A percentile compares a stretch with the other conserved stretches of the same genome.
These are phyloP conservation scores for Loris lydekkerianus DNA, from an alignment of 2,797 vertebrate species.

Conservation along the genomic window DNA sequence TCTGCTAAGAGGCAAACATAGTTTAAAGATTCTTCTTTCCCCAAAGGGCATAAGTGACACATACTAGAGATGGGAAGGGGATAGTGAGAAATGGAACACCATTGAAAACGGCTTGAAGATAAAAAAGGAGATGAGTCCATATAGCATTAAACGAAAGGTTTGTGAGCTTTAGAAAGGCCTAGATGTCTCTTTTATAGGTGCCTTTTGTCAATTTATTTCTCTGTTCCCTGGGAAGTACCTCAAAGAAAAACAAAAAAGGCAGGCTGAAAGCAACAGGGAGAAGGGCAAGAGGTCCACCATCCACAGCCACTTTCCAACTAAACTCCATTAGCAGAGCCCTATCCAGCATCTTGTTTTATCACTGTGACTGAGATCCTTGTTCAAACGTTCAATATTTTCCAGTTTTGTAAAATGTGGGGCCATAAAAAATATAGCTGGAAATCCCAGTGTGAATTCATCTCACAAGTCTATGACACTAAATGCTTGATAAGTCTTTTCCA, in stretches of 20 bases:
- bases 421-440: slow-evolving; percentile 37
- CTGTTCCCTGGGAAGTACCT: slow-evolving; percentile 23
- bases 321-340: background rate
- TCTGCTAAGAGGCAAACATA: background rate
- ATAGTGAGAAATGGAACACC: background rate
- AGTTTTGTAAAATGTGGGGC: background rate
- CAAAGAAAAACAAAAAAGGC: background rate
- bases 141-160: background rate
- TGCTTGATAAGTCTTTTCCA: background rate
- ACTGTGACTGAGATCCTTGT: background rate
- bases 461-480: background rate
- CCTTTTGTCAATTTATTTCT: slow-evolving; percentile 35
- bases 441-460: slow-evolving; percentile 21
- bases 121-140: background rate
- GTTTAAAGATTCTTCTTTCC: background rate
- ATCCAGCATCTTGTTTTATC: background rate
- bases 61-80: background rate
- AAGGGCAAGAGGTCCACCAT: background rate
- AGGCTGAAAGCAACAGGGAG: background rate
- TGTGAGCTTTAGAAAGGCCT: background rate
- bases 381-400: background rate
- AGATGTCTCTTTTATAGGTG: background rate
- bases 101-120: background rate
- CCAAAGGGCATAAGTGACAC: background rate
- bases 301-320: background rate